These are phyloP conservation scores for Moxostoma hubbsi DNA, from an alignment of 2,797 vertebrate genomes.

Conservation along the genomic window DNA sequence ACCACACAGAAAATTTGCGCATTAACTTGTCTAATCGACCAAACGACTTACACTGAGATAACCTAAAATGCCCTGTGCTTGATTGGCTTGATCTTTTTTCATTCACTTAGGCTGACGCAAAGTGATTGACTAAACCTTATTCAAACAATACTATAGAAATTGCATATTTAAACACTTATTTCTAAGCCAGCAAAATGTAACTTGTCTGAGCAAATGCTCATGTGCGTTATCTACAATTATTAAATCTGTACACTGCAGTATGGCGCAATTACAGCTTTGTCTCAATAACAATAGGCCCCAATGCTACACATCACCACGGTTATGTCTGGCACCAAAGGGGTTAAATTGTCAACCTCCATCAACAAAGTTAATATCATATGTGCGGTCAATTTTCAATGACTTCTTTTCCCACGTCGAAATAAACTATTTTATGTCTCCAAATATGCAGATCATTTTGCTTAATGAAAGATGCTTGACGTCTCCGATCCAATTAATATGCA, in stretches of 20 bases:
- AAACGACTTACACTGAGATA: not conserved
- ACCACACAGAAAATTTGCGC: not conserved
- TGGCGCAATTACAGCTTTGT: constrained; percentile 30
- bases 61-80: constrained; percentile 24
- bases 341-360: constrained; percentile 76
- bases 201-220: constrained; percentile 13
- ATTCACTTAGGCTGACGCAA: constrained; percentile 30
- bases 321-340: constrained; percentile 70
- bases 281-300: constrained; percentile 34
- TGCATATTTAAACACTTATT: constrained; percentile 35
- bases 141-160: constrained; percentile 39
- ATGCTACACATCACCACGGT: constrained; percentile 33
- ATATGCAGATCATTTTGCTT: constrained; percentile 99
- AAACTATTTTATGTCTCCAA: constrained; percentile 99
- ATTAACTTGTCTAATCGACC: constrained; percentile 30
- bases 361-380: constrained; percentile 79
- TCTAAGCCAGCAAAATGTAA: constrained; percentile 10
- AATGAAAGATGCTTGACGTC: constrained; percentile 99
- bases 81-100: constrained; percentile 40
- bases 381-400: constrained; percentile 94
- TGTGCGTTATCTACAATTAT: constrained; percentile 12
- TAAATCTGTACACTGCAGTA: constrained; percentile 29
- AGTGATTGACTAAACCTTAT: constrained; percentile 16
- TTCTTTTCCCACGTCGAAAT: constrained; percentile 99
- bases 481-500: constrained; percentile 99